Percentiles rank a stretch among this genome's conserved stretches.
Conservation (phyloP, 2,888 invertebrate genomes). For the Macroteleia sp. region DNA sequence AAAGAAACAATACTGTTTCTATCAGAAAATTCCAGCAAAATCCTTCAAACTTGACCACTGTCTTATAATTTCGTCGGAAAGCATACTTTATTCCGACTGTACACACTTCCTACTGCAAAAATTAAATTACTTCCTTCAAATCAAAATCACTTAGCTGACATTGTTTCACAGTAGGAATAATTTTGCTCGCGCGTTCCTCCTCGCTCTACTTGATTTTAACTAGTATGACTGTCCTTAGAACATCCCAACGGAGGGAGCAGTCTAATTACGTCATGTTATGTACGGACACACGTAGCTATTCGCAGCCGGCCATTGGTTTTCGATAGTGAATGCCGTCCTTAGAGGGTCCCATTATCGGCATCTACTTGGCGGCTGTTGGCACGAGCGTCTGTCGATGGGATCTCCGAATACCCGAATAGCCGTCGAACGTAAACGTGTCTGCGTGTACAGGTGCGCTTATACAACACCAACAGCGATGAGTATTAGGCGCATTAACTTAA, state of each 20-base stretch:
- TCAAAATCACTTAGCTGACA: too few relatives aligned
- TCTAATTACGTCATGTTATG: slow-evolving; percentile 68
- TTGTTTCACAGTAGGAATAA: too few relatives aligned
- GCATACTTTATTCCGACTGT: too few relatives aligned
- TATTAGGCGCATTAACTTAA: slow-evolving; percentile 48
- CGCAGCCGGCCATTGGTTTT: slow-evolving; percentile 20
- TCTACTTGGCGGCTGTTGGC: slow-evolving; percentile 69
- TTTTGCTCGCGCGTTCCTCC: too few relatives aligned
- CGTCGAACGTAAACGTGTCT: background rate
- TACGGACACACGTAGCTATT: slow-evolving; percentile 32
- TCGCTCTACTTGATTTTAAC: slow-evolving; percentile 12
- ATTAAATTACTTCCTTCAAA: too few relatives aligned
- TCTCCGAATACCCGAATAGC: slow-evolving; percentile 37
- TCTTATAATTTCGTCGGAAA: too few relatives aligned
- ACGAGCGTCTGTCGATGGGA: slow-evolving; percentile 42
- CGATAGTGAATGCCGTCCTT: slow-evolving; percentile 38
- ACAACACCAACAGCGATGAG: slow-evolving; percentile 11
- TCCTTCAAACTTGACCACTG: too few relatives aligned
- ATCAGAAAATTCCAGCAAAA: too few relatives aligned
- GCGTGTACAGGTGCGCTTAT: slow-evolving; percentile 32
- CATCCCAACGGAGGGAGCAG: slow-evolving; percentile 59
- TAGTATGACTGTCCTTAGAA: background rate
- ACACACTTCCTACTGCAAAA: too few relatives aligned
- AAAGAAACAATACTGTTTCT: too few relatives aligned
- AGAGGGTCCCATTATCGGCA: slow-evolving; percentile 67